Evolutionary conservation across 2,888 invertebrate species (phyloP).

Genomic region (Hirtodrosophila histrioides): DNA sequence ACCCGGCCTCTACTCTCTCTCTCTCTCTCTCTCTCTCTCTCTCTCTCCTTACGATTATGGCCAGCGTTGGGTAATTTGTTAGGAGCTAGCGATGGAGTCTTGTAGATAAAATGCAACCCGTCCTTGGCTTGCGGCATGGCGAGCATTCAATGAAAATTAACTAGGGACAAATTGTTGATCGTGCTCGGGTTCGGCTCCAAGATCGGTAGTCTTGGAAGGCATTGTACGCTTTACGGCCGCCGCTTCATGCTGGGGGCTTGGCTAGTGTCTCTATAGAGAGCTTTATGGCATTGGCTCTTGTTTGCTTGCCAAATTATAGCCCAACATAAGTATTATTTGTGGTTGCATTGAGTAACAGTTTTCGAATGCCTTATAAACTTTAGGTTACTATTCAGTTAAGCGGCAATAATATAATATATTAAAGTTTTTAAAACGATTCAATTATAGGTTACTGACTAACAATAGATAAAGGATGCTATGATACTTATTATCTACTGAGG

Average conservation of each 20-base stretch:
- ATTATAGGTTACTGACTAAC: no score
- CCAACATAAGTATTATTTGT: constrained; percentile 28
- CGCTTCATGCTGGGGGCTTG: constrained; percentile 1
- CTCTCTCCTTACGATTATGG: constrained; percentile 43
- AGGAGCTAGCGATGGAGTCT: constrained; percentile 39
- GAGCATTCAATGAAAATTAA: constrained; percentile 54
- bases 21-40: constrained; percentile 1
- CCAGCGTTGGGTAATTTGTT: constrained; percentile 58
- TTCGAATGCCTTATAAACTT: constrained; percentile 14
- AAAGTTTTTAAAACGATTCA: no score
- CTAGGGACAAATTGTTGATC: constrained; percentile 64
- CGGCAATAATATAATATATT: no score
- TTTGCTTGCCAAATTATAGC: constrained; percentile 38
- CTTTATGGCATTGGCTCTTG: constrained; percentile 16
- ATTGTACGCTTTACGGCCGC: constrained; percentile 45
- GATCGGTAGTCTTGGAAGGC: constrained; percentile 25
- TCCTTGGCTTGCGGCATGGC: constrained; percentile 28
- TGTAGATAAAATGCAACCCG: constrained; percentile 43
- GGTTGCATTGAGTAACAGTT: constrained; percentile 9
- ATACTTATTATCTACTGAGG: no score
- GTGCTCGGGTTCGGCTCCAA: constrained; percentile 7
- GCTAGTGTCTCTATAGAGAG: constrained; percentile 1
- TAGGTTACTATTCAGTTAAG: constrained; percentile 1
- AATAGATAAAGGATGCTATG: no score
- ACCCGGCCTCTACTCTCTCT: background rate